Base-by-base conservation (phyloP, 2,888 invertebrate genomes). In the Drosophila quasianomalipes region DNA sequence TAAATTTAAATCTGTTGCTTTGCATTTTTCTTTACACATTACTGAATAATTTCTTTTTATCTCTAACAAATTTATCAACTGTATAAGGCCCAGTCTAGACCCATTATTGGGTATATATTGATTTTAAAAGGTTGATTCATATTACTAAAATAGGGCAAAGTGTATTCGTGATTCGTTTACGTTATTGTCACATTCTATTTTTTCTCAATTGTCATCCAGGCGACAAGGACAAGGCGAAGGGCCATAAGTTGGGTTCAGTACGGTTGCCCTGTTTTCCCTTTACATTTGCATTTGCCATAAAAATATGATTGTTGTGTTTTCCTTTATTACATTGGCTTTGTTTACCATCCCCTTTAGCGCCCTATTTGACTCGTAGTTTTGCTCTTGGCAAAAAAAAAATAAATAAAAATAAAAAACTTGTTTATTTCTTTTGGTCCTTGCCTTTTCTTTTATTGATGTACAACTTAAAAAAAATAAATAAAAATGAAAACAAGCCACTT, bases 301-400 rank as follows among this genome's bases (percentile, higher is more conserved):
- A 85, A 88, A 85, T 87, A 87, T 88, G 85, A 87, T 88, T 85
- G 85, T 87, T 83, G 82, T 85, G 82, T 80, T 87, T 83, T 76
- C 83, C 78, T 80, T 82, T 81, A 81, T 81, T 82, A 81, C 76
- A 83, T 83, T 81, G 79, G 74, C 82, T 78, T 83, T 83, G 81
- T 81, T 83, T 79, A 75, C 61, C 72, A 49, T 59, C 39, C 70
- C 65, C 62, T 64, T 63, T 59, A 28, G 57, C 47, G 65, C 35
- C 41, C 47, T 52, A 51, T 57, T 65, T 66, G 52, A 57, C 70
- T 66, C 57, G 68, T 70, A 78, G 78, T 73, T 79, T 79, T 65
- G 63, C 79, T 74, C 70, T 65, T 72, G 72, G 76, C 80, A 22
- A 47, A 26, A 47, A 16, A 22, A 22, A 47, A 44, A 22, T 3